Base-by-base conservation (phyloP, 2,113 vertebrate species). In the Myodes glareolus region DNA sequence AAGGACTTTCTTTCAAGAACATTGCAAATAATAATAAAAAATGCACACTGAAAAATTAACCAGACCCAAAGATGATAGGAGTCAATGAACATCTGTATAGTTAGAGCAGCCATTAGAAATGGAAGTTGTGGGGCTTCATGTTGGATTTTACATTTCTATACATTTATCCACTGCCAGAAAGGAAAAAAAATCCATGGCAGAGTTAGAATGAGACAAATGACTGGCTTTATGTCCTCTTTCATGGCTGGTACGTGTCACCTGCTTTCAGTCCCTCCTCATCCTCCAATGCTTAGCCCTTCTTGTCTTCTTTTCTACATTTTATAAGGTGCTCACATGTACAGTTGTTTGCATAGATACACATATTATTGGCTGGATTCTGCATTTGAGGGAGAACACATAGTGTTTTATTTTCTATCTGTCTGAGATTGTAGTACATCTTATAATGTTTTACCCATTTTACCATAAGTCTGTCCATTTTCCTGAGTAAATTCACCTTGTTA, bases 401-500 rank as follows among this genome's bases (percentile, higher is more conserved):
- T 36, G 19, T 55, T 80, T 55, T 55, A 17, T 29, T 50, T 52
- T 70, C 16, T 36, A n/a, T n/a, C 68, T n/a, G 36, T 55, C 78
- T 81, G 77, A 7, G 33, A 55, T 52, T 55, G 50, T 36, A 19
- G 78, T 11, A 81, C 5, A 7, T 81, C 50, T 81, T 19, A 58
- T 55, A n/a, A 58, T n/a, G 50, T n/a, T 81, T 7, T n/a, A 81
- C 78, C 55, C 17, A 58, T 58, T 19, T 58, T 58, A 3, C 23
- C n/a, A 52, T n/a, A n/a, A 81, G 78, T n/a, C 52, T 55, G 50
- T 11, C 33, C 52, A 58, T 58, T 58, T 81, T 58, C 52, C 52
- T 58, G 19, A 36, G 10, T 67, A 68, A 87, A 50, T 52, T 23
- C 31, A 50, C 23, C 97, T 97, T 97, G 93, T 97, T 96, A 93